These are phyloP conservation scores for Lophura nycthemera DNA, from an alignment of 2,113 vertebrate genomes.

Conservation along the genomic window DNA sequence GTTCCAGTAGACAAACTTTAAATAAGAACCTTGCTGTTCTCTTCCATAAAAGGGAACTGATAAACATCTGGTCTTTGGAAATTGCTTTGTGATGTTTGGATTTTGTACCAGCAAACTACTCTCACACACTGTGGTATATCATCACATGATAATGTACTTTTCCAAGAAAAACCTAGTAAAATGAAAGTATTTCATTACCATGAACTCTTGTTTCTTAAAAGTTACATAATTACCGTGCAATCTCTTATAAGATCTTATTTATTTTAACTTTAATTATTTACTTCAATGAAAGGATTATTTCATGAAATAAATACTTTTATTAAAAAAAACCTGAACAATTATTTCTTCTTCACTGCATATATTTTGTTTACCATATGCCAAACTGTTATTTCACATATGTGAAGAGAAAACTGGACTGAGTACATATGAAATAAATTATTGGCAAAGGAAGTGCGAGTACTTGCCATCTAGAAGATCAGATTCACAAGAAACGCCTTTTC, in stretches of 20 bases:
- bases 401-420: slow-evolving; percentile 71
- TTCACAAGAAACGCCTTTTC: slow-evolving; percentile 62
- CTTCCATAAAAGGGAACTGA: background rate
- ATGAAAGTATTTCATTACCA: slow-evolving; percentile 63
- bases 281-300: slow-evolving; percentile 58
- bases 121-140: slow-evolving; percentile 21
- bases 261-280: slow-evolving; percentile 54
- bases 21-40: background rate
- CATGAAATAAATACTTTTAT: slow-evolving; percentile 12
- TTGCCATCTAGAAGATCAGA: slow-evolving; percentile 71
- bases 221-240: slow-evolving; percentile 56
- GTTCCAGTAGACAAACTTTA: background rate
- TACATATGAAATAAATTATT: slow-evolving; percentile 69
- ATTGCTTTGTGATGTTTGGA: slow-evolving; percentile 50
- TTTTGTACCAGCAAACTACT: slow-evolving; percentile 41
- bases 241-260: slow-evolving; percentile 63
- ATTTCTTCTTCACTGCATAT: slow-evolving; percentile 2
- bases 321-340: background rate
- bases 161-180: slow-evolving; percentile 77
- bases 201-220: slow-evolving; percentile 46
- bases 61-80: slow-evolving; percentile 61
- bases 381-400: slow-evolving; percentile 65
- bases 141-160: slow-evolving; percentile 45
- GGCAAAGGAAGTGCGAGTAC: slow-evolving; percentile 48
- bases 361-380: slow-evolving; percentile 64